These are phyloP conservation scores for Mechanitis mazaeus DNA, from an alignment of 2,888 invertebrate species.

Conservation along the genomic window DNA sequence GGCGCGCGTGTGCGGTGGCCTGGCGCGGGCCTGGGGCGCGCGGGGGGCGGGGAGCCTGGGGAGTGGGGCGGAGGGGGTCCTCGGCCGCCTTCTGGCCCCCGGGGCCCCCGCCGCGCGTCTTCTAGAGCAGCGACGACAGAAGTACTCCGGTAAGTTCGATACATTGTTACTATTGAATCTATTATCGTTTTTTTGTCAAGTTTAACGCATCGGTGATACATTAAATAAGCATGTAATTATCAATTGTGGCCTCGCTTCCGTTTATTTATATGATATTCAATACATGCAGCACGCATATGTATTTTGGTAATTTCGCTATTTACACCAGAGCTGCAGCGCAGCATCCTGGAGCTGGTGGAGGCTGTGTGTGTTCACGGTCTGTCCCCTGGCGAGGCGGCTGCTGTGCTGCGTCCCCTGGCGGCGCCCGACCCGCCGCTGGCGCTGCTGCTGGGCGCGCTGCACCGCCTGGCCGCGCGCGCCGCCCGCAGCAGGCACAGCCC, in stretches of 20 bases:
- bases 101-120: slow-evolving; percentile 44
- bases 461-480: slow-evolving; percentile 54
- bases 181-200: too few relatives aligned
- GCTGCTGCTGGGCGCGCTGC: slow-evolving; percentile 64
- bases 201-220: too few relatives aligned
- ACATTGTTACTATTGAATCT: too few relatives aligned
- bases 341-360: slow-evolving; percentile 79
- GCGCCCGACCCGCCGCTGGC: slow-evolving; percentile 74
- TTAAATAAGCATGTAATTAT: too few relatives aligned
- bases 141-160: slow-evolving; percentile 13
- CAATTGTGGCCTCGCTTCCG: too few relatives aligned
- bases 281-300: too few relatives aligned
- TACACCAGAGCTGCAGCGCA: slow-evolving; percentile 78
- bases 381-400: slow-evolving; percentile 71
- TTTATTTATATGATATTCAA: too few relatives aligned
- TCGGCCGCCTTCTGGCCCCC: slow-evolving; percentile 34
- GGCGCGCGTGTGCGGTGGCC: slow-evolving; percentile 47
- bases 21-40: slow-evolving; percentile 52
- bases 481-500: slow-evolving; percentile 61
- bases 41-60: slow-evolving; percentile 41
- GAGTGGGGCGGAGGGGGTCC: slow-evolving; percentile 30
- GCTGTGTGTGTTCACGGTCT: slow-evolving; percentile 74
- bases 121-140: slow-evolving; percentile 35
- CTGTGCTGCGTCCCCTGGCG: slow-evolving; percentile 78
- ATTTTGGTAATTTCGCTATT: not conserved